Percentiles rank a stretch among this genome's conserved stretches.
These are phyloP conservation scores for Entelurus aequoreus DNA, from an alignment of 2,113 vertebrate species.

Conservation along the genomic window DNA sequence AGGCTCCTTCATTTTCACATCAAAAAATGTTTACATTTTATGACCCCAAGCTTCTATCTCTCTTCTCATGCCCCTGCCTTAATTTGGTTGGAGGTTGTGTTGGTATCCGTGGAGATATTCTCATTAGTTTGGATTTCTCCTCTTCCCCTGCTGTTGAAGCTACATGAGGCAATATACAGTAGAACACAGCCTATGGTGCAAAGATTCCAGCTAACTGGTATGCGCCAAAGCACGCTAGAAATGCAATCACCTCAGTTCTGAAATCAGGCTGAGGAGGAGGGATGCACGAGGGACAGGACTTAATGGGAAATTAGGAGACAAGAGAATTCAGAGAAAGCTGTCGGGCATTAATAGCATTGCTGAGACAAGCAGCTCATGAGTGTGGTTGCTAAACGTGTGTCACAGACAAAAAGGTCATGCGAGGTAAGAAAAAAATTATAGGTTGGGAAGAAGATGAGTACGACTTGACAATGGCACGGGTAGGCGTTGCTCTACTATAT, in stretches of 20 bases:
- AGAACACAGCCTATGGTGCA: conserved; percentile 17
- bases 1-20: conserved; percentile 20
- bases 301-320: conserved; percentile 31
- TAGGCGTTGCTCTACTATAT: conserved; percentile 1
- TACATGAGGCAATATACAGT: background rate
- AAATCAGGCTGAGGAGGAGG: conserved; percentile 36
- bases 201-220: conserved; percentile 22
- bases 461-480: conserved; percentile 4
- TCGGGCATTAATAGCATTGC: conserved; percentile 18
- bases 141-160: conserved; percentile 16
- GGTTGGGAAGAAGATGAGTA: conserved; percentile 17
- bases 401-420: conserved; percentile 19
- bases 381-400: conserved; percentile 16
- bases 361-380: conserved; percentile 23
- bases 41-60: conserved; percentile 18
- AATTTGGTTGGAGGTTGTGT: conserved; percentile 50
- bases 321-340: conserved; percentile 6
- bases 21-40: conserved; percentile 20
- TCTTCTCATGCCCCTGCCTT: conserved; percentile 11
- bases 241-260: conserved; percentile 42
- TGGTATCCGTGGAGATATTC: conserved; percentile 52
- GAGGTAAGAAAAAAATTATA: conserved; percentile 22
- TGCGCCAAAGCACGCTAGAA: no score
- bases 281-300: background rate
- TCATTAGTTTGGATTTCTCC: conserved; percentile 64